Base-by-base conservation (phyloP, 2,888 invertebrate species). In the Platycnemis pennipes region DNA sequence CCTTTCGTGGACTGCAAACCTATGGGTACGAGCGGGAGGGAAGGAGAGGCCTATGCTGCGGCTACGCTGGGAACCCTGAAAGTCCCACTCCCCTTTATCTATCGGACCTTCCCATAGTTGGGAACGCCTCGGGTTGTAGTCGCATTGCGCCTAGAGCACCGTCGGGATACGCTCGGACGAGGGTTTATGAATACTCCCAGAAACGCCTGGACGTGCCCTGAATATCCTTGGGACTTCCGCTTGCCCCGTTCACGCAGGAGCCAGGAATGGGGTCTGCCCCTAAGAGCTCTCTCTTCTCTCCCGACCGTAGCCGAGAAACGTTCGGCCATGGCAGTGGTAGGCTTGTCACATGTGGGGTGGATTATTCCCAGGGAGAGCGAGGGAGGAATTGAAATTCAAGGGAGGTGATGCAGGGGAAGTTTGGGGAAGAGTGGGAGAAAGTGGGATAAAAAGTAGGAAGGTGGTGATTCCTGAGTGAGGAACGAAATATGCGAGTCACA, bases 111-210 rank as follows among this genome's bases (percentile, higher is more conserved):
- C 31, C 77, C 77, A 37, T 77, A 37, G 77, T 77, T 77, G n/a
- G n/a, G n/a, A n/a, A n/a, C 7, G 7, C 31, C 37, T 37, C 77
- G 13, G 37, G 37, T 37, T 11, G 37, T 13, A 37, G 31, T n/a
- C 77, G 31, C 77, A 37, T 13, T 77, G 77, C n/a, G 3, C 77
- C n/a, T n/a, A 63, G 22, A n/a, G 22, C 63, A 63, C 26, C 63
- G 0, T 16, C 63, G 26, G 37, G 77, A 37, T 31, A 0, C 31
- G 77, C 13, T 37, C 77, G 77, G 37, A 22, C 37, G 77, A 77
- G 37, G 77, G 77, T 77, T 77, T 77, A 77, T 77, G 77, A 77
- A 77, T 77, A 37, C 77, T 77, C 31, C 77, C 77, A 16, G 37
- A 77, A 37, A 16, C 8, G 22, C 77, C 77, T 11, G 37, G 5